Evolutionary conservation across 1,140 invertebrate species (phyloP).

Genomic region (Heterodera schachtii): DNA sequence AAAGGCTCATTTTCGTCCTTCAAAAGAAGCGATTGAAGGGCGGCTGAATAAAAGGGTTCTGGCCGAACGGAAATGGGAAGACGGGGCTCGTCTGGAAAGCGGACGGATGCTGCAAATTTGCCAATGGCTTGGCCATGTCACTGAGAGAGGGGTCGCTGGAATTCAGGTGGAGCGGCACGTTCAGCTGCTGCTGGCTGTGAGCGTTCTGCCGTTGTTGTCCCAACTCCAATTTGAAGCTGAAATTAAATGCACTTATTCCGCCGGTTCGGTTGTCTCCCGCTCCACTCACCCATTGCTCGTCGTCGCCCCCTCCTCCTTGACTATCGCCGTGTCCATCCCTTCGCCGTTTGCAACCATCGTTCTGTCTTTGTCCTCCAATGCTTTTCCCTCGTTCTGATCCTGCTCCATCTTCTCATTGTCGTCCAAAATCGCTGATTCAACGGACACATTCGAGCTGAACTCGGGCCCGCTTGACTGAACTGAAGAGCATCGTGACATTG

Average conservation of each 20-base stretch:
- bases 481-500: slow-evolving; percentile 1
- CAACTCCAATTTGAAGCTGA: slow-evolving; percentile 3
- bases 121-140: background rate
- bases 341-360: background rate
- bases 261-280: background rate
- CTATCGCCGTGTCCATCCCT: background rate
- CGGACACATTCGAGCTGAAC: background rate
- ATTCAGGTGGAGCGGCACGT: background rate
- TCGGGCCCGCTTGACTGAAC: background rate
- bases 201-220: too few relatives aligned
- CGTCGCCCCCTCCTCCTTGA: background rate
- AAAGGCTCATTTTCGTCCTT: background rate
- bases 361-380: background rate
- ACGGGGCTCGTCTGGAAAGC: background rate
- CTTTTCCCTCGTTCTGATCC: background rate
- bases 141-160: background rate
- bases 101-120: background rate
- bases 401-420: slow-evolving; percentile 1
- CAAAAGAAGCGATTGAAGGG: slow-evolving; percentile 2
- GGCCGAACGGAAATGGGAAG: background rate
- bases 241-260: background rate
- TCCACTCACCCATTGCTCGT: background rate
- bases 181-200: background rate
- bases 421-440: background rate
- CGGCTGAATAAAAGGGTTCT: background rate